Conservation (phyloP, 2,888 invertebrate species). For the Nymphalis polychloros region DNA sequence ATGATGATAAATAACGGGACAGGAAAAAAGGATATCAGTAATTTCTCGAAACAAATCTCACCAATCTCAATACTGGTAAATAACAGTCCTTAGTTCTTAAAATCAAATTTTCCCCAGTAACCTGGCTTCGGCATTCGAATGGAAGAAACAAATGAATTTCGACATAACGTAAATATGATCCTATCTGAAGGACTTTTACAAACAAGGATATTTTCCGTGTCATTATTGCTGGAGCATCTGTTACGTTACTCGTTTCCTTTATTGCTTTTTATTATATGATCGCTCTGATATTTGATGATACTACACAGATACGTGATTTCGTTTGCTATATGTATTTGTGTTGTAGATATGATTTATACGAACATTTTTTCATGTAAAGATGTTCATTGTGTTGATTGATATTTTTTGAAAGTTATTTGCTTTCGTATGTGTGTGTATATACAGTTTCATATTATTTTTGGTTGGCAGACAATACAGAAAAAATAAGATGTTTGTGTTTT, state of each 20-base stretch:
- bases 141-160: conserved; percentile 14
- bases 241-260: conserved; percentile 49
- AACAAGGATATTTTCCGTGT: conserved; percentile 36
- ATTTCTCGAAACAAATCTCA: background rate
- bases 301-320: conserved; percentile 24
- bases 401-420: background rate
- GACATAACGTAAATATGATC: conserved; percentile 19
- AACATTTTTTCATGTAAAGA: background rate
- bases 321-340: conserved; percentile 5
- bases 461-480: too few relatives aligned
- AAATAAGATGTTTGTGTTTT: too few relatives aligned
- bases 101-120: background rate
- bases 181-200: conserved; percentile 22
- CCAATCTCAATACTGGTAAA: background rate
- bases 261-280: conserved; percentile 47
- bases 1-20: too few relatives aligned
- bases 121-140: background rate
- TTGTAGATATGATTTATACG: background rate
- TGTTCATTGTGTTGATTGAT: background rate
- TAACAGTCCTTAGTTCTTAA: background rate
- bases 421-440: too few relatives aligned
- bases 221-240: conserved; percentile 48
- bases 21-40: too few relatives aligned
- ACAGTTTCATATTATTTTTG: too few relatives aligned
- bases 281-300: conserved; percentile 35